Conservation (phyloP, 2,797 vertebrate genomes). For the Tolypeutes matacus region DNA sequence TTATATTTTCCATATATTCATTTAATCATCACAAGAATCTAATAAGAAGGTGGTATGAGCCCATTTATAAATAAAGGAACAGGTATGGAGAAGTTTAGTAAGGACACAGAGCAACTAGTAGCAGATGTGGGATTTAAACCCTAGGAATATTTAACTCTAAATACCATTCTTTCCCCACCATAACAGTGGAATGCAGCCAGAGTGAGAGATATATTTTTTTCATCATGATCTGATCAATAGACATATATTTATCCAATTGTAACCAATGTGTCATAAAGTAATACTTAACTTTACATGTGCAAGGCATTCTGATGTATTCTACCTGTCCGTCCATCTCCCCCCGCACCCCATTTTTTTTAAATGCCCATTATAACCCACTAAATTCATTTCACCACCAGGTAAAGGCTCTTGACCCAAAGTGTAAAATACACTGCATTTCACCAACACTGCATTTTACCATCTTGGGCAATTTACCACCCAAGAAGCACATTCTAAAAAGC, state of each 20-base stretch:
- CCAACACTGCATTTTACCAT: too few species aligned
- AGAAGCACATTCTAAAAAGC: too few species aligned
- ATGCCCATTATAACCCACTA: too few species aligned
- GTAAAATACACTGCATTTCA: too few species aligned
- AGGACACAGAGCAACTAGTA: neutral
- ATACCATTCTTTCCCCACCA: neutral
- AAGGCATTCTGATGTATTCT: too few species aligned
- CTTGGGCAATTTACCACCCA: too few species aligned
- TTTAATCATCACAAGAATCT: neutral
- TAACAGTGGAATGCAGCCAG: neutral
- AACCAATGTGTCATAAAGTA: conserved; percentile 53
- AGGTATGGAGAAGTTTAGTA: neutral
- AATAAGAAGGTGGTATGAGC: neutral
- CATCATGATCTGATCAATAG: neutral
- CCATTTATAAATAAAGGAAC: neutral
- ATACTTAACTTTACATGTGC: neutral
- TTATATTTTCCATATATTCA: neutral
- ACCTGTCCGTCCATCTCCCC: too few species aligned
- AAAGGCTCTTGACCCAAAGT: too few species aligned
- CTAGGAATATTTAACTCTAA: neutral
- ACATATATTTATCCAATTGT: neutral
- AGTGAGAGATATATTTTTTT: conserved; percentile 2
- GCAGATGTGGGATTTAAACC: neutral
- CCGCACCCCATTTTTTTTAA: too few species aligned
- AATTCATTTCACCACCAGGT: too few species aligned